A percentile compares a stretch with the other conserved stretches of the same genome.
Conservation (phyloP, 1,140 invertebrate genomes). For the Mycetomoellerius zeteki region DNA sequence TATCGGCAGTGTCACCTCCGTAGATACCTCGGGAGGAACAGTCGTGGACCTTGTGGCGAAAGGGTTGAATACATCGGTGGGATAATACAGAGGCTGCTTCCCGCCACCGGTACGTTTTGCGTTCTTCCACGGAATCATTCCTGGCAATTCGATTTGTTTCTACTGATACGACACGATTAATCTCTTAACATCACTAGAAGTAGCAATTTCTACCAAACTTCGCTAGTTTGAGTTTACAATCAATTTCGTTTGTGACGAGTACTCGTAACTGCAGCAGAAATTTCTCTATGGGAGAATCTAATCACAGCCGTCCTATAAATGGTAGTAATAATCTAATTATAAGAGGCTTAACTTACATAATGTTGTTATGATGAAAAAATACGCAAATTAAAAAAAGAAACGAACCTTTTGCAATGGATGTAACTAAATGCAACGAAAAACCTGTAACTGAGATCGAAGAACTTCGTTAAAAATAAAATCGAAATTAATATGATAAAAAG, state of each 20-base stretch:
- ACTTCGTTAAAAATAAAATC: too few relatives aligned
- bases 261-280: neutral
- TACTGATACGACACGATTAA: slow-evolving; percentile 30
- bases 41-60: slow-evolving; percentile 27
- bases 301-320: neutral
- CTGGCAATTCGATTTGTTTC: slow-evolving; percentile 23
- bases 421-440: too few relatives aligned
- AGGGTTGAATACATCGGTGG: slow-evolving; percentile 40
- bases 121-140: slow-evolving; percentile 12
- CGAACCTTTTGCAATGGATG: neutral
- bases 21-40: slow-evolving; percentile 65
- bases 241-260: neutral
- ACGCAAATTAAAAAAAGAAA: neutral
- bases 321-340: neutral
- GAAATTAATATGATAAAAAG: too few relatives aligned
- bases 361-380: neutral
- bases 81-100: slow-evolving; percentile 4
- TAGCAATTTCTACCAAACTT: slow-evolving; percentile 23
- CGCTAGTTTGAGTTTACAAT: slow-evolving; percentile 7
- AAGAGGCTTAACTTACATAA: neutral
- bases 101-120: slow-evolving; percentile 15
- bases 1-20: slow-evolving; percentile 54
- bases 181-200: slow-evolving; percentile 4
- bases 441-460: too few relatives aligned
- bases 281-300: neutral